Evolutionary conservation across 2,113 vertebrate species (phyloP), one percentile per base, ranked within the genome.

Genomic region (Falcunculus frontatus): DNA sequence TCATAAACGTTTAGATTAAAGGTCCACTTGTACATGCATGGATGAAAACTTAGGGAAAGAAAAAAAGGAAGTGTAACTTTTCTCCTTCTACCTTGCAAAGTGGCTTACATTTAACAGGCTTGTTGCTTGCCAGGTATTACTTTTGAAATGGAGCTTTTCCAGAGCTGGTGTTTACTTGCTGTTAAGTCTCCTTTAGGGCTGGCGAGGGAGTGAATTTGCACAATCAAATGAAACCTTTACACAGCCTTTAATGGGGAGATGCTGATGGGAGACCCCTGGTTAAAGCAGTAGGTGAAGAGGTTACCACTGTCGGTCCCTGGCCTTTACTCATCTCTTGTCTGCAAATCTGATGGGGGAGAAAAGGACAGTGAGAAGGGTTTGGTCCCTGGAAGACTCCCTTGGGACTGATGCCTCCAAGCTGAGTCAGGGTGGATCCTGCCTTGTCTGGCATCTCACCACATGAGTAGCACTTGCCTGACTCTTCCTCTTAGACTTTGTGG

Each of bases 171-270:
- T 93, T 87, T 87, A 53, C 78, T 80, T 93, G 75, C 72, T 93
- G 72, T 77, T 60, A 72, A 70, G 44, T 90, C 79, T 84, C 65
- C 41, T 69, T 65, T 63, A 78, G 79, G 75, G 47, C 92, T 84
- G 72, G 74, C 7, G 4, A 80, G 55, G 57, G 82, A 76, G 55
- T 83, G 64, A 93, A 89, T 96, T 90, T 93, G 92, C 87, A 96
- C 96, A 94, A 95, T 96, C 92, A 80, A 32, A 80, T 62, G 20
- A 90, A 91, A 89, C 76, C 70, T 62, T 90, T 68, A 59, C 37
- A 14, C 37, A 55, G 83, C 79, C 83, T 92, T 90, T 84, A 72
- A 20, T 4, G 56, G 39, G 60, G 32, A 39, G 27, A 60, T 49
- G 64, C 74, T 90, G 50, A 13, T 55, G 42, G 30, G 22, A 11